Evolutionary conservation across 2,797 vertebrate species (phyloP).

Genomic region (Myotis findleyi): DNA sequence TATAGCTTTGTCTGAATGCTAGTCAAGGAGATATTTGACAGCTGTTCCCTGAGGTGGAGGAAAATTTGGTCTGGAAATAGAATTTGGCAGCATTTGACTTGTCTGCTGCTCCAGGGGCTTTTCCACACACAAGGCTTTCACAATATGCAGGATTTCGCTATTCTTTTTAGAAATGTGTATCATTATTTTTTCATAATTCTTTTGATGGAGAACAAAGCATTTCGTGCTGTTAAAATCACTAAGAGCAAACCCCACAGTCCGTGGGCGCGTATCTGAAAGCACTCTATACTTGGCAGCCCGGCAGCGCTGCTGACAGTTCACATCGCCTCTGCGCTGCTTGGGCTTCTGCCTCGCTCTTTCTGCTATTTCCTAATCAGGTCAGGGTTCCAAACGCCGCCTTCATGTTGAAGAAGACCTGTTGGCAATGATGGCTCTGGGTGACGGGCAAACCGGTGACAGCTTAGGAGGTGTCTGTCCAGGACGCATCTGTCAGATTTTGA

Average conservation of each 20-base stretch:
- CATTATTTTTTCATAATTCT: constrained; percentile 73
- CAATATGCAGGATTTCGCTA: constrained; percentile 40
- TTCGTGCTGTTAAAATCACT: constrained; percentile 49
- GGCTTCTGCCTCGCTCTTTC: background rate
- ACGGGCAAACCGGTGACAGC: constrained; percentile 27
- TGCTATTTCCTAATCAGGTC: constrained; percentile 34
- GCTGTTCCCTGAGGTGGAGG: constrained; percentile 44
- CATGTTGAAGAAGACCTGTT: constrained; percentile 13
- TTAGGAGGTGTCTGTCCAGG: constrained; percentile 39
- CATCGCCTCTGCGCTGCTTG: background rate
- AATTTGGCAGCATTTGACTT: constrained; percentile 44
- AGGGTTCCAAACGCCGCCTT: background rate
- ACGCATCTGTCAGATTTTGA: constrained; percentile 57
- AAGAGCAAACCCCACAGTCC: constrained; percentile 26
- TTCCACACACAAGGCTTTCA: constrained; percentile 39
- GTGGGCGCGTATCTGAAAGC: background rate
- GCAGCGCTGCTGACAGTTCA: background rate
- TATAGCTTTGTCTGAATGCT: constrained; percentile 33
- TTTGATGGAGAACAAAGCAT: constrained; percentile 66
- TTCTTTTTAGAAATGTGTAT: constrained; percentile 61
- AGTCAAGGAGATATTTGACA: constrained; percentile 64
- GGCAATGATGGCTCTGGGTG: constrained; percentile 57
- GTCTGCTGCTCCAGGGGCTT: constrained; percentile 48
- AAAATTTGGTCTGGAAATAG: constrained; percentile 63
- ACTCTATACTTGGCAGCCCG: background rate